Evolutionary conservation across 2,113 vertebrate species (phyloP), one percentile per base, ranked within the genome.

Genomic region (Spea bombifrons): DNA sequence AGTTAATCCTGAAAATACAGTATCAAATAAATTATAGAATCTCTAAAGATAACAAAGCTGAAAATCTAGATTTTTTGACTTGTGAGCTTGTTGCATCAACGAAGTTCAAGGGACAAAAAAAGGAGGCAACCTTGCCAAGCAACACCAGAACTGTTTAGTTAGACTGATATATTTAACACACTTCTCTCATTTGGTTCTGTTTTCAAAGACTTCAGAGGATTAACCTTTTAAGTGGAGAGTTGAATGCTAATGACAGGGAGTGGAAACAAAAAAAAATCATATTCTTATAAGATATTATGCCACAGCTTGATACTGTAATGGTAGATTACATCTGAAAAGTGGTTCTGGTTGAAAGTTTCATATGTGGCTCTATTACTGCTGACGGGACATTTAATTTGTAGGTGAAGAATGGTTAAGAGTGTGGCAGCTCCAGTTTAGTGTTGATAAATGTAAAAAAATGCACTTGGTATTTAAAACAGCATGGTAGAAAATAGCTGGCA

Each of bases 111-210:
- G 67, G 50, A 46, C 4, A 12, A 71, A 71, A 64, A 64, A 46
- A 64, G 13, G 45, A 46, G 59, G 8, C 63, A 16, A 12, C 16
- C 3, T 45, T 71, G 68, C 67, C 76, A 71, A 71, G 64, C 17
- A 44, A 71, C 50, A 65, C 59, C 4, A 57, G 8, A 47, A 15
- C 61, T 71, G 53, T 71, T 78, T 78, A 16, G 47, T 61, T 78
- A 71, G 71, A 55, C 53, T 52, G 12, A 78, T 63, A 64, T 10
- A 52, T 77, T 44, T 45, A 78, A 78, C 52, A 69, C 8, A 49
- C 70, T 61, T 61, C 49, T 77, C 61, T 66, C 45, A 48, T 69
- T 44, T 77, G 53, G 43, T 77, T 61, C 45, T 16, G 75, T 9
- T 16, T 70, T 70, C 12, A 50, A 59, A 53, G 52, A n/a, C n/a